These are phyloP conservation scores for Drosophila albomicans DNA, from an alignment of 1,140 invertebrate species.

Conservation along the genomic window DNA sequence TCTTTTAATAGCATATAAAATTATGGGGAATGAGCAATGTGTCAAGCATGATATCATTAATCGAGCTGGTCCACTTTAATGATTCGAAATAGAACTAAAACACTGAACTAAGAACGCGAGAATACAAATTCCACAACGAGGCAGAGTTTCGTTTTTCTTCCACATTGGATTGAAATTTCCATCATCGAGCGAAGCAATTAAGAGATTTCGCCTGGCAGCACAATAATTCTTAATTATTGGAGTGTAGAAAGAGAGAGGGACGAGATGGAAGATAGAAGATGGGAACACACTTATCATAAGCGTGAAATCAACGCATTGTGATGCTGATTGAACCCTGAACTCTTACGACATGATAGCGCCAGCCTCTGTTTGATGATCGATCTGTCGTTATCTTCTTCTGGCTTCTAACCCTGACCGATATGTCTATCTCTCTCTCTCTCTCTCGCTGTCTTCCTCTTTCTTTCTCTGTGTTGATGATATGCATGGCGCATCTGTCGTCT, in stretches of 20 bases:
- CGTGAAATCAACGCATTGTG: conserved; percentile 32
- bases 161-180: conserved; percentile 37
- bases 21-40: neutral
- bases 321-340: conserved; percentile 47
- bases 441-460: neutral
- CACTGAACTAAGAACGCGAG: neutral
- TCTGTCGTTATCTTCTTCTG: conserved; percentile 30
- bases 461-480: conserved; percentile 28
- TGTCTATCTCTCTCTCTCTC: neutral
- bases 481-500: conserved; percentile 31
- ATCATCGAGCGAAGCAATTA: conserved; percentile 42
- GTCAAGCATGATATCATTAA: conserved; percentile 22
- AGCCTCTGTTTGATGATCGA: conserved; percentile 16
- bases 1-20: neutral
- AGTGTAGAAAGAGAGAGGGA: neutral
- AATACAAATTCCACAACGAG: neutral
- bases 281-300: conserved; percentile 27
- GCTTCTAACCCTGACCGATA: conserved; percentile 55
- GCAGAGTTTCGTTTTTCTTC: neutral
- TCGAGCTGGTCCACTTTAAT: conserved; percentile 10
- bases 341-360: conserved; percentile 21
- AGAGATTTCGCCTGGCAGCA: conserved; percentile 14
- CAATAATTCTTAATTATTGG: conserved; percentile 34
- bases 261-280: neutral
- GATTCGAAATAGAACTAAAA: conserved; percentile 24